Evolutionary conservation across 2,797 vertebrate genomes (phyloP).

Genomic region (Tapera naevia): DNA sequence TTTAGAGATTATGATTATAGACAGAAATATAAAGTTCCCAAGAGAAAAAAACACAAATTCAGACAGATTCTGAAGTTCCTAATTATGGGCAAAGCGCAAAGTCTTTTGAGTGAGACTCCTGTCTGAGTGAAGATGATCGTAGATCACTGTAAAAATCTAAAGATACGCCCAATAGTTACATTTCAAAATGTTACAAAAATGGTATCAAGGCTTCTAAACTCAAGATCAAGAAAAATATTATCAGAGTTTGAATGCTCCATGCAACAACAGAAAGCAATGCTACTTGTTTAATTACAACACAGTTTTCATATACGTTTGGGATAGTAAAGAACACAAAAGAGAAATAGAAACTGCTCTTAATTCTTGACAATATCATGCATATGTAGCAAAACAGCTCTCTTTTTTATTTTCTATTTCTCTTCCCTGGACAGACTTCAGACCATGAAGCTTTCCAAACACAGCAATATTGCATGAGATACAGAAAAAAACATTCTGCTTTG

Average conservation of each 20-base stretch:
- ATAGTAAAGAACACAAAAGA: not conserved
- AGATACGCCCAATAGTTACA: not conserved
- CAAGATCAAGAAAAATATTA: not conserved
- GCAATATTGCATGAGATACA: not conserved
- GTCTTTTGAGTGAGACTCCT: not conserved
- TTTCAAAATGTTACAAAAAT: not conserved
- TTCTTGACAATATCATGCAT: not conserved
- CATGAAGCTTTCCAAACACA: slow-evolving; percentile 13
- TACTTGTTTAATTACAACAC: not conserved
- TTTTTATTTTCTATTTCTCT: not conserved
- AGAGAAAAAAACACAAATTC: not conserved
- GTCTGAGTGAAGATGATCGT: not conserved
- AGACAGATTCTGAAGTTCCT: not conserved
- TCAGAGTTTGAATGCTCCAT: not conserved
- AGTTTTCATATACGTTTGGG: not conserved
- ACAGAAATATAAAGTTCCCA: not conserved
- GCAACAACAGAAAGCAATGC: not conserved
- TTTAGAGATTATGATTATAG: not conserved
- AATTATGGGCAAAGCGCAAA: not conserved
- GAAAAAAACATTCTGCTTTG: slow-evolving; percentile 7
- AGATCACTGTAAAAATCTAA: not conserved
- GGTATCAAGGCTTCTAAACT: not conserved
- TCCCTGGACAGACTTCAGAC: slow-evolving; percentile 8
- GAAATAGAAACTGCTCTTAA: not conserved
- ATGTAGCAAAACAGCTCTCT: not conserved